Percentiles rank a stretch among this genome's conserved stretches.
Conservation (phyloP, 2,888 invertebrate species). For the Sthenelais limicola region DNA sequence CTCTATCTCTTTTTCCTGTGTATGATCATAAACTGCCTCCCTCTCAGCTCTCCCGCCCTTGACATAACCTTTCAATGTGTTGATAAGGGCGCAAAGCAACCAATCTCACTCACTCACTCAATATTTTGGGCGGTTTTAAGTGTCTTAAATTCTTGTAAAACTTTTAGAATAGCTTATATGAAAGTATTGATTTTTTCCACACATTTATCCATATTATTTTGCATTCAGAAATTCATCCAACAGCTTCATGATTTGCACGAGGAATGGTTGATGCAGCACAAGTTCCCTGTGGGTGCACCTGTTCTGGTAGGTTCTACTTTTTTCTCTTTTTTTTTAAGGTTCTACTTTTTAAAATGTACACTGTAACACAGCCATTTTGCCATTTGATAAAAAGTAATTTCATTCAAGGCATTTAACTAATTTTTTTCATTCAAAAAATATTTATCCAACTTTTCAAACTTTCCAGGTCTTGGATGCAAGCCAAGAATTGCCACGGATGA, state of each 20-base stretch:
- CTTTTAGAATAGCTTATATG: too few relatives aligned
- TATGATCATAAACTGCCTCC: too few relatives aligned
- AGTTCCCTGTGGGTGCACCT: slow-evolving; percentile 34
- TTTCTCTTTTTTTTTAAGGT: neutral
- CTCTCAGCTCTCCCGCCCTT: too few relatives aligned
- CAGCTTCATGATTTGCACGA: slow-evolving; percentile 64
- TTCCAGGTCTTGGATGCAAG: slow-evolving; percentile 51
- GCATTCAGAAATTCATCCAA: slow-evolving; percentile 44
- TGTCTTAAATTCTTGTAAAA: too few relatives aligned
- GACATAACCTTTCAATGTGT: too few relatives aligned
- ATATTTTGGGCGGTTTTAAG: too few relatives aligned
- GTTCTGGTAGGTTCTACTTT: slow-evolving; percentile 38
- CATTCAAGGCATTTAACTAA: neutral
- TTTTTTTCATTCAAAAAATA: neutral
- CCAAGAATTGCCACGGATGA: slow-evolving; percentile 48
- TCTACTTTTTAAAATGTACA: neutral
- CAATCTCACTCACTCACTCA: too few relatives aligned
- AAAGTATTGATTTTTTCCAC: too few relatives aligned
- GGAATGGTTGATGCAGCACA: slow-evolving; percentile 46
- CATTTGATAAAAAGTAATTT: neutral
- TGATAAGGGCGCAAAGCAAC: too few relatives aligned
- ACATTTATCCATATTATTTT: neutral
- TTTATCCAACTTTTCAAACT: neutral
- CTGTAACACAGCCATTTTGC: neutral
- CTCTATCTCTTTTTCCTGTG: too few relatives aligned